Evolutionary conservation across 30 jellyfish, hydroid and myxozoan species (phyloP).

Genomic region (Catostylus mosaicus): DNA sequence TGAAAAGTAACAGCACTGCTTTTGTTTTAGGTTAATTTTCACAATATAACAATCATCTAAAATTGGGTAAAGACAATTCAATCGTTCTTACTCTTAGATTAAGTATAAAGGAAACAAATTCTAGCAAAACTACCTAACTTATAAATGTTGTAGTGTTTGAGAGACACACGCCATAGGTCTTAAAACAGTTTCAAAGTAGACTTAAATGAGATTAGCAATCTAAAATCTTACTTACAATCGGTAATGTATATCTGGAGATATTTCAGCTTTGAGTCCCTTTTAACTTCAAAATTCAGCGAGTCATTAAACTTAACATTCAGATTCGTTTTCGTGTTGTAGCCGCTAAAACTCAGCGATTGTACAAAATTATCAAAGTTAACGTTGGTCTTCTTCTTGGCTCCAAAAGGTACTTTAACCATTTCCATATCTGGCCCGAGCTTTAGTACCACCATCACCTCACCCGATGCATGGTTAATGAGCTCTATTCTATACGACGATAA

Average conservation of each 20-base stretch:
- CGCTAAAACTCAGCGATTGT: conserved; percentile 12
- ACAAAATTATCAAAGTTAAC: not conserved
- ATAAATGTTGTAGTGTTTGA: too few species aligned
- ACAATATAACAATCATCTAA: too few species aligned
- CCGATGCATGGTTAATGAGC: conserved; percentile 37
- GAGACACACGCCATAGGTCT: too few species aligned
- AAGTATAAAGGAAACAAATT: too few species aligned
- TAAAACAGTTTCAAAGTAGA: too few species aligned
- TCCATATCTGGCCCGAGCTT: conserved; percentile 23
- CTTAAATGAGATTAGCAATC: not conserved
- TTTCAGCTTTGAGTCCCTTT: not conserved
- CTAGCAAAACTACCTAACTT: too few species aligned
- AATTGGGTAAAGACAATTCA: too few species aligned
- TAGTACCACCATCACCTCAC: conserved; percentile 6
- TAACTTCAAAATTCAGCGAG: not conserved
- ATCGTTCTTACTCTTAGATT: too few species aligned
- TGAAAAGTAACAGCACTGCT: too few species aligned
- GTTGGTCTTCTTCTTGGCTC: not conserved
- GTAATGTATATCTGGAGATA: conserved; percentile 11
- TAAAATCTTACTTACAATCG: conserved; percentile 33
- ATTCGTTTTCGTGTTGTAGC: conserved; percentile 18
- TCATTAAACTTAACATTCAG: conserved; percentile 35
- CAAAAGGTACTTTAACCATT: conserved; percentile 27
- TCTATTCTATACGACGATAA: conserved; percentile 9
- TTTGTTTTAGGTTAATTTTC: too few species aligned